These are phyloP conservation scores for Adelosebastes latens DNA, from an alignment of 2,797 vertebrate genomes.

Conservation along the genomic window DNA sequence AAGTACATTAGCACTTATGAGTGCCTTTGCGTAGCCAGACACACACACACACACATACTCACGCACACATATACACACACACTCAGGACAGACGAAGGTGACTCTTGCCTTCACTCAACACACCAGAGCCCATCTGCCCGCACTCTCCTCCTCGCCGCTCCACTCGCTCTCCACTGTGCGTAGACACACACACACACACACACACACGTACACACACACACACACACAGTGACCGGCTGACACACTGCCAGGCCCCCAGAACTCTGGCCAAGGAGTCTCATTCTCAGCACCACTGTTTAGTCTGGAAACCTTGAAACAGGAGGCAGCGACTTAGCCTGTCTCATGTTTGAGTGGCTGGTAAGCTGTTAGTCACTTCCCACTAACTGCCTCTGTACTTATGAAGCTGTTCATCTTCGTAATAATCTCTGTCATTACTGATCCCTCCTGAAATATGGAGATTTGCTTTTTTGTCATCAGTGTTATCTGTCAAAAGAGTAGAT, in stretches of 20 bases:
- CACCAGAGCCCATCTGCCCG: constrained; percentile 72
- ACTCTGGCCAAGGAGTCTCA: constrained; percentile 55
- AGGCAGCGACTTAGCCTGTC: constrained; percentile 40
- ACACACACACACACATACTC: neutral
- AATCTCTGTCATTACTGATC: constrained; percentile 10
- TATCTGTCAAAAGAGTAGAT: neutral
- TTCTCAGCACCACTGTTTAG: constrained; percentile 58
- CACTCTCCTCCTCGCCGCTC: constrained; percentile 52
- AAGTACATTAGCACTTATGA: constrained; percentile 44
- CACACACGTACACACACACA: constrained; percentile 29
- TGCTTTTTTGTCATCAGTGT: neutral
- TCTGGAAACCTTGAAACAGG: constrained; percentile 60
- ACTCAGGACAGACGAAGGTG: constrained; percentile 78
- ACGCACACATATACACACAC: constrained; percentile 12
- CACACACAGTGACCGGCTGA: constrained; percentile 53
- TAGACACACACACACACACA: constrained; percentile 44
- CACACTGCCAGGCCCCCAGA: constrained; percentile 59
- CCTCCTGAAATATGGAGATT: constrained; percentile 13
- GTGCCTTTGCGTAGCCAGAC: constrained; percentile 13
- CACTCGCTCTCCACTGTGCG: constrained; percentile 52
- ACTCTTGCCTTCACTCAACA: constrained; percentile 76
- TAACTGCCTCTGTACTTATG: neutral
- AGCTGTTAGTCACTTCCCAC: constrained; percentile 31
- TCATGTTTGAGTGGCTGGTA: constrained; percentile 33
- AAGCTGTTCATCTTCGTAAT: constrained; percentile 1